These are phyloP conservation scores for Yponomeuta sedellus DNA, from an alignment of 2,888 invertebrate species.

Conservation along the genomic window DNA sequence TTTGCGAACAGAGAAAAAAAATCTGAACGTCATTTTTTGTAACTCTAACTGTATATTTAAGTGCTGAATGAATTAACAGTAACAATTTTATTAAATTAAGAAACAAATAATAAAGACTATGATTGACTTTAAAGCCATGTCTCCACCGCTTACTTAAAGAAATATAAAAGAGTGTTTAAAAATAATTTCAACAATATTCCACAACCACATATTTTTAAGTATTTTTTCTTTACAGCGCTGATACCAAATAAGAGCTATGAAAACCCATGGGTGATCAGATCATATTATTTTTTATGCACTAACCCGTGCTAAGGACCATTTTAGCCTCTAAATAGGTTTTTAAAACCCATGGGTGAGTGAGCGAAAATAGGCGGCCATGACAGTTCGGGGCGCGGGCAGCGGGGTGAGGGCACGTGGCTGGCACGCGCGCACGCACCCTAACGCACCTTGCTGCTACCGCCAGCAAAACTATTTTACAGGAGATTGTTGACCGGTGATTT, in stretches of 20 bases:
- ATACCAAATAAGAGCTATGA: neutral
- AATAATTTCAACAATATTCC: no score
- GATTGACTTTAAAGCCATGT: no score
- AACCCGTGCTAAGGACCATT: no score
- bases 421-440: slow-evolving; percentile 36
- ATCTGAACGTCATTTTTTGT: slow-evolving; percentile 38
- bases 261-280: neutral
- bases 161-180: no score
- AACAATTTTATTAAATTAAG: no score
- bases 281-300: no score
- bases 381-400: slow-evolving; percentile 51
- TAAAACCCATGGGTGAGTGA: slow-evolving; percentile 26
- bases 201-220: no score
- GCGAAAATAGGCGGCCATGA: slow-evolving; percentile 57
- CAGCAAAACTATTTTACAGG: slow-evolving; percentile 32
- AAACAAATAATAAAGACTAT: no score
- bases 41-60: neutral
- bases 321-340: no score
- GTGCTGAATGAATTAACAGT: neutral
- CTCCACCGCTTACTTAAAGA: no score
- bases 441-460: slow-evolving; percentile 54
- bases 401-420: slow-evolving; percentile 49
- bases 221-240: neutral
- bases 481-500: no score
- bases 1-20: slow-evolving; percentile 47